Evolutionary conservation across 2,888 invertebrate species (phyloP), one percentile per base, ranked within the genome.

Genomic region (Atherix ibis): DNA sequence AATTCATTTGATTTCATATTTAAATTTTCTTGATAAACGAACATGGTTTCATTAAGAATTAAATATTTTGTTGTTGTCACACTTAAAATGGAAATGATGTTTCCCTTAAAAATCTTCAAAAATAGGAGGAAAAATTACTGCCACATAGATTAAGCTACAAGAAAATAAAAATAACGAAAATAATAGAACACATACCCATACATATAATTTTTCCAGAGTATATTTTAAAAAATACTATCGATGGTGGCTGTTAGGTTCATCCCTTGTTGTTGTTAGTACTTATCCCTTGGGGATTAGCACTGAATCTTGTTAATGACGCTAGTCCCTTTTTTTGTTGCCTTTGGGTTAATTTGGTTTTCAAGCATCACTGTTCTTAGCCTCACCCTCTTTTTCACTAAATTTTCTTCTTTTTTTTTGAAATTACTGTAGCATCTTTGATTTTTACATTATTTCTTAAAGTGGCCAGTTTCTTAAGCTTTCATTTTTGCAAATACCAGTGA

Each of bases 281-380:
- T 40, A 40, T 36, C 38, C 40, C 40, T 34, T 27, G 31, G 40
- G 40, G 38, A 40, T 40, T 38, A 40, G 38, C 36, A 40, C 40
- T 40, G 40, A 40, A 40, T 40, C 40, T 38, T 40, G 40, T 40
- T 40, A 40, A 40, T 40, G 40, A 40, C 38, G 36, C 36, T 36
- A 29, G 38, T 40, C 40, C 40, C 38, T 38, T 40, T 40, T 39
- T 40, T 40, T 16, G 31, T 36, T 36, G 30, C 34, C 36, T 34
- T 39, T 40, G 38, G 40, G 40, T 40, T 40, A 40, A 40, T 40
- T 40, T 37, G 36, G 38, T 36, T 40, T 38, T 35, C 31, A 27
- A 32, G 12, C 37, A 31, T 27, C 27, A 26, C n/a, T 6, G 14
- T 12, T 13, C 8, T 19, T 12, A 9, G 17, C 10, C n/a, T n/a